Base-by-base conservation (phyloP, 1,140 invertebrate species). In the Zaprionus capensis region DNA sequence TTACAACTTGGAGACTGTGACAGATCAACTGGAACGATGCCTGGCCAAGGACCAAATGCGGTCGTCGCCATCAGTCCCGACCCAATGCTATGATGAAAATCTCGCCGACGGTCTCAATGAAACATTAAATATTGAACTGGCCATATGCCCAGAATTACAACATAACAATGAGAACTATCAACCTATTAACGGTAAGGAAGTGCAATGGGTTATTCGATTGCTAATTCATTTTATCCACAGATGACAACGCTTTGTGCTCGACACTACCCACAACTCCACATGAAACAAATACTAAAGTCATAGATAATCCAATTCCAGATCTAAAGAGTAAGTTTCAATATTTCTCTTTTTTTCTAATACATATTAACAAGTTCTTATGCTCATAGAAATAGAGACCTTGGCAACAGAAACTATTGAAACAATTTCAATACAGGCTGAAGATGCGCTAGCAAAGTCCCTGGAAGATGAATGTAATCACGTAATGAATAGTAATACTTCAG, bases 21-120 rank as follows among this genome's bases (percentile, higher is more conserved):
- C 96, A 1, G 96, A 97, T 93, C 96, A 96, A 81, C 94, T 96
- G 57, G 97, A 98, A 88, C 95, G 95, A 92, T 96, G 96, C 28
- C 94, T 97, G 20, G 96, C 96, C 5, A 96, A 44, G 0, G 36
- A 36, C 6, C 17, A 55, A 57, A 68, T 76, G 24, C 53, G 28
- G n/a, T 22, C 34, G 24, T n/a, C 53, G 12, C 12, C 26, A 22
- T 31, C 34, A 56, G 20, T 20, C 20, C 11, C 15, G 44, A 31
- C 20, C n/a, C 9, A 65, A 36, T 12, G 9, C 17, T 46, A 46
- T 11, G 28, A 34, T 5, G 12, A 24, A 4, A 26, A 58, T 31
- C 15, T 73, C 12, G 15, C 24, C 1, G 68, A 78, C 26, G 58
- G 41, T 0, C 36, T 74, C 1, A 69, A 74, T 58, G 64, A 74